phyloP scores from a whole-genome alignment of 2,797 vertebrate species.

The Coendou prehensilis region DNA sequence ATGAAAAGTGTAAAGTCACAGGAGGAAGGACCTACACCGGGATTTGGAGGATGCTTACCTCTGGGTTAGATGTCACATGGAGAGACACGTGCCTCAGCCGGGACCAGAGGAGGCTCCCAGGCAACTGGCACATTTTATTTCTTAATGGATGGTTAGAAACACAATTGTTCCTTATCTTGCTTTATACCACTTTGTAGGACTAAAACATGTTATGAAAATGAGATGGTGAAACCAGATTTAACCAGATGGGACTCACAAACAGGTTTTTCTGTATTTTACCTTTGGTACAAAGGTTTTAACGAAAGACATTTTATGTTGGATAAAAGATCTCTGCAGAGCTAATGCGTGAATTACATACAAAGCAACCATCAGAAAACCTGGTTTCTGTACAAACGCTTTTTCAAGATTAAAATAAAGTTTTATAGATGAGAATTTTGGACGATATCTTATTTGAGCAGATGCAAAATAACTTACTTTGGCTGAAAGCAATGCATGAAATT shows the following conservation, averaged over 20 bases:
- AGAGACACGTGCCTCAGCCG: not conserved
- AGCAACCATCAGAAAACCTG: slow-evolving; percentile 74
- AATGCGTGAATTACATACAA: slow-evolving; percentile 69
- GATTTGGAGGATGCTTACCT: not conserved
- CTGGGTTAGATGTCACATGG: not conserved
- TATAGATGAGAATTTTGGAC: slow-evolving; percentile 71
- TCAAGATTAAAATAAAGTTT: slow-evolving; percentile 67
- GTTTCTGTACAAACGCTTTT: slow-evolving; percentile 65
- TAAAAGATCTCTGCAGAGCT: slow-evolving; percentile 47
- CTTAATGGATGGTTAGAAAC: slow-evolving; percentile 10
- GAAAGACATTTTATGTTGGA: slow-evolving; percentile 63
- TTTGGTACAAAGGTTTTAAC: slow-evolving; percentile 60
- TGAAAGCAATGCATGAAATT: slow-evolving; percentile 73
- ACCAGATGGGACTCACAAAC: slow-evolving; percentile 15
- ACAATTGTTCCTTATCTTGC: not conserved
- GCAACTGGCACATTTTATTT: not conserved
- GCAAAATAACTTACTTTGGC: slow-evolving; percentile 75
- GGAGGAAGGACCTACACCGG: not conserved
- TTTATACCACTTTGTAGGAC: slow-evolving; percentile 40
- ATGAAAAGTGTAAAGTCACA: slow-evolving; percentile 22
- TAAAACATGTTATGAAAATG: slow-evolving; percentile 66
- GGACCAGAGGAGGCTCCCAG: not conserved
- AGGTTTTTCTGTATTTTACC: slow-evolving; percentile 48
- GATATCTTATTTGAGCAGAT: slow-evolving; percentile 67
- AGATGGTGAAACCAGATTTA: slow-evolving; percentile 49